Base-by-base conservation (phyloP, 2,113 vertebrate species). In the Cettia cetti region DNA sequence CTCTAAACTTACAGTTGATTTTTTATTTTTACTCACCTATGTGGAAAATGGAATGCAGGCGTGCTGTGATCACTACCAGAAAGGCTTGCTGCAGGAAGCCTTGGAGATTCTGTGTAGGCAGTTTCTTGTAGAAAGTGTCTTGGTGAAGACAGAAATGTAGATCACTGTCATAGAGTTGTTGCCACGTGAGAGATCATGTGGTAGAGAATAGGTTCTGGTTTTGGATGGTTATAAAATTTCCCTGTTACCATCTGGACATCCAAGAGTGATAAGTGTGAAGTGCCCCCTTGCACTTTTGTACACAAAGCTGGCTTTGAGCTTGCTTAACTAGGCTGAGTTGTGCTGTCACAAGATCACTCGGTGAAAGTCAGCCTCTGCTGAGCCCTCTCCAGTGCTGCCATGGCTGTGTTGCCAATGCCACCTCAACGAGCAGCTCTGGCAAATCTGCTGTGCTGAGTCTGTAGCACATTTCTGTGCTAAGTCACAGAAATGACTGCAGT, bases 1-100 rank as follows among this genome's bases (percentile, higher is more conserved):
- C 70, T 75, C 52, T 82, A 82, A 93, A 94, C 40, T 91, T 90
- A 71, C 10, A n/a, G 53, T 28, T 60, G 35, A 50, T 49, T 64
- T 80, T 78, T 45, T 40, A 30, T 80, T 52, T 85, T 79, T 82
- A 45, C 45, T 88, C 16, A 20, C 4, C 10, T 49, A 2, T 45
- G 49, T 53, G 71, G 49, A 39, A 82, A 72, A 69, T 18, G 18
- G 28, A 57, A 53, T 61, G 31, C 28, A 90, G 49, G 54, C 65
- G 44, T 87, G 40, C 61, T 82, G 79, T 74, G 79, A 79, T 85
- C 81, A 59, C 65, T 49, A 5, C 10, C 37, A 64, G 56, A 63
- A 86, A 9, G 33, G 10, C 56, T 94, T 24, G 30, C 64, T 87
- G 45, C 39, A 52, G 47, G 40, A 30, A 61, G 37, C 76, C 66